Evolutionary conservation across 2,888 invertebrate species (phyloP).

Genomic region (Bombyx huttoni): DNA sequence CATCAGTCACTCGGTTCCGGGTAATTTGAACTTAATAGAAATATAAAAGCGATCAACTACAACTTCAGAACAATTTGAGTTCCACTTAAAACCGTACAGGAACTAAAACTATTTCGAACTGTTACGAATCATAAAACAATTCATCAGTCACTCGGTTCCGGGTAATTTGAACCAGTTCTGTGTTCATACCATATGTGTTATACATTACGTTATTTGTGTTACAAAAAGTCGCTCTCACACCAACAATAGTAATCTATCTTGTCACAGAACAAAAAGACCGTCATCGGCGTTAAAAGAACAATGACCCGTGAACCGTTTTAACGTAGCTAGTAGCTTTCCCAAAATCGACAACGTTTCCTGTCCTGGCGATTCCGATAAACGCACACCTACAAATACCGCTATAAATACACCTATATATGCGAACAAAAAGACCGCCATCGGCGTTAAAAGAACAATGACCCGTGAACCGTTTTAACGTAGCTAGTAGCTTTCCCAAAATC

Average conservation of each 20-base stretch:
- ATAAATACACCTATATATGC: neutral
- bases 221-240: conserved; percentile 33
- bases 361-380: conserved; percentile 36
- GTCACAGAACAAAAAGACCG: conserved; percentile 38
- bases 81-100: neutral
- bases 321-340: conserved; percentile 60
- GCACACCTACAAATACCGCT: conserved; percentile 25
- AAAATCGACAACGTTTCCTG: conserved; percentile 67
- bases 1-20: conserved; percentile 10
- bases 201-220: conserved; percentile 9
- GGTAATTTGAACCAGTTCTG: conserved; percentile 4
- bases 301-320: conserved; percentile 61
- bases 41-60: neutral
- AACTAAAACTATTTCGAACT: neutral
- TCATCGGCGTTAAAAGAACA: conserved; percentile 51
- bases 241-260: conserved; percentile 54
- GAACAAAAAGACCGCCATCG: conserved; percentile 40
- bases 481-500: conserved; percentile 66
- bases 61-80: neutral
- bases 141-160: conserved; percentile 10
- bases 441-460: conserved; percentile 64
- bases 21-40: conserved; percentile 5
- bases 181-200: conserved; percentile 9
- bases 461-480: conserved; percentile 53
- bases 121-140: neutral